Percentiles rank a stretch among this genome's conserved stretches.
Conservation (phyloP, 2,113 vertebrate genomes). For the Rhinopomastus cyanomelas region DNA sequence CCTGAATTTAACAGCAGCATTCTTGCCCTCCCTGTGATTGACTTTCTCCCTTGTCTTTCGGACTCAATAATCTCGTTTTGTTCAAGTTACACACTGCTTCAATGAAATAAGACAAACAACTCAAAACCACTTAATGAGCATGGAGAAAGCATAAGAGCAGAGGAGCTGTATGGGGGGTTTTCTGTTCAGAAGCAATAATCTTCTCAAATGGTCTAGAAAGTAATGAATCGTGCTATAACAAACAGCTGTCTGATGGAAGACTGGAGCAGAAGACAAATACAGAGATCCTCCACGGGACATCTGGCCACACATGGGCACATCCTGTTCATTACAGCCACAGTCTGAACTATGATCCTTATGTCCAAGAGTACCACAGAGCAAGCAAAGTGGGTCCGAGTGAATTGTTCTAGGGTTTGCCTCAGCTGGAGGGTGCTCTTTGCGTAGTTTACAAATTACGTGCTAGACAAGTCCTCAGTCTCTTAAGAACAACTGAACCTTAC, state of each 20-base stretch:
- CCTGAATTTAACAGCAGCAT: neutral
- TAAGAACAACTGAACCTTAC: slow-evolving; percentile 50
- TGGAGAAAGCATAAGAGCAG: neutral
- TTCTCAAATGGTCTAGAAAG: neutral
- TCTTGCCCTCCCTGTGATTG: neutral
- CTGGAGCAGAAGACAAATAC: neutral
- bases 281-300: neutral
- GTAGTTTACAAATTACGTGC: slow-evolving; percentile 16
- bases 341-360: neutral
- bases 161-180: neutral
- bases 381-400: neutral
- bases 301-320: neutral
- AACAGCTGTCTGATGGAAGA: neutral
- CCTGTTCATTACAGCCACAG: neutral
- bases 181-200: neutral
- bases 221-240: neutral
- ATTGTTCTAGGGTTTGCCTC: neutral
- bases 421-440: neutral
- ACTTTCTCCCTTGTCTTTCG: neutral
- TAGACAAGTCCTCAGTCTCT: neutral
- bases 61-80: neutral
- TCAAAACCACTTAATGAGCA: neutral
- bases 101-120: neutral
- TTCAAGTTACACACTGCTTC: neutral
- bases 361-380: neutral